Base-by-base conservation (phyloP, 2,113 vertebrate species). In the Myrmophylax atrothorax region DNA sequence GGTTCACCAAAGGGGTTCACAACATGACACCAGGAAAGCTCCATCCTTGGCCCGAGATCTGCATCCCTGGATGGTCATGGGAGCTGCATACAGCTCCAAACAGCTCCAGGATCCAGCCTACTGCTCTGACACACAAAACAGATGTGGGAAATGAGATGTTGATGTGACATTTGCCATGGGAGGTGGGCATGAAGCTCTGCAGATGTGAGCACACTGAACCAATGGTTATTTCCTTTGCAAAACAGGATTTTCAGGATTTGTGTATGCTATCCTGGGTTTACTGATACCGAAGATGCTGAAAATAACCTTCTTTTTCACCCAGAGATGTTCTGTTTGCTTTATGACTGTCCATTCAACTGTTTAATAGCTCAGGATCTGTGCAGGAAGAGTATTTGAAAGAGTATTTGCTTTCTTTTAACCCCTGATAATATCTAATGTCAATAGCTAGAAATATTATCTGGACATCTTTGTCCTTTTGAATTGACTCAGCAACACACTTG, bases 201-300 rank as follows among this genome's bases (percentile, higher is more conserved):
- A 0, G 0, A 5, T 1, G 31, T 29, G 23, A 87, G n/a, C 1
- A 0, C 9, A 12, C 2, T 52, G 40, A 46, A 69, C 17, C 8
- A n/a, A 19, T 9, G 26, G 7, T 10, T 59, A 12, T 40, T 72
- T 24, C 7, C 25, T 60, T 64, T 37, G 13, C 19, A 69, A 78
- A 58, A 25, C 14, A 59, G 23, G 10, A 16, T 11, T 23, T 73
- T 46, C 25, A 38, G 64, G 46, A 23, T 79, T n/a, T 79, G 12
- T 25, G 3, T 24, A 15, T 29, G 14, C 40, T 19, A 16, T 26
- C 23, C 23, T 44, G 84, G 46, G 18, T 59, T 77, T 64, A 18
- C 16, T 55, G 58, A n/a, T n/a, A 33, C 4, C 52, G 75, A 56
- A 74, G 29, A 18, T 47, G 8, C 8, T 68, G 66, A 52, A 78